phyloP scores from a whole-genome alignment of 2,888 invertebrate genomes.

The Macaria liturata region DNA sequence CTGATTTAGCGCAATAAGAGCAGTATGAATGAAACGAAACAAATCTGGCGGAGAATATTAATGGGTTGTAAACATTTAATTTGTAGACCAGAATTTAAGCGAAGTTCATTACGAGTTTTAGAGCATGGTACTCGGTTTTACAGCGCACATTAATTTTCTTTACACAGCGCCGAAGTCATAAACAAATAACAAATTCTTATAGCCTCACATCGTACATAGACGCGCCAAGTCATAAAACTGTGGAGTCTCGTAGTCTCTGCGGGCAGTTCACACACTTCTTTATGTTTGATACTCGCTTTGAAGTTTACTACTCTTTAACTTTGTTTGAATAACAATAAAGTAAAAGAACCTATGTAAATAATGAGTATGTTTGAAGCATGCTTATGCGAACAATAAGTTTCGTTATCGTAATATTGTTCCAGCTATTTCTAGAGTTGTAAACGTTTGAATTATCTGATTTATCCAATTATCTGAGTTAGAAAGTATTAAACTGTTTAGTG shows the following conservation, averaged over 20 bases:
- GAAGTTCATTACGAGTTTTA: neutral
- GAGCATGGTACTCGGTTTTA: constrained; percentile 11
- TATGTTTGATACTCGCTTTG: constrained; percentile 28
- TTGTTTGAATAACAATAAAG: constrained; percentile 14
- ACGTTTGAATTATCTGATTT: too few species aligned
- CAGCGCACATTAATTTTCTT: constrained; percentile 11
- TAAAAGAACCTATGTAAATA: neutral
- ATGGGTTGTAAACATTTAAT: too few species aligned
- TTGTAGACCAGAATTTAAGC: too few species aligned
- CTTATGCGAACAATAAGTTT: neutral
- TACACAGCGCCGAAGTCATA: constrained; percentile 12
- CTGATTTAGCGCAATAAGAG: neutral
- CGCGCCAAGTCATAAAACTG: constrained; percentile 26
- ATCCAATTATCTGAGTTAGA: too few species aligned
- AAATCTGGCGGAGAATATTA: too few species aligned
- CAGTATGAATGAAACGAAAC: neutral
- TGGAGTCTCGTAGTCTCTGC: constrained; percentile 17
- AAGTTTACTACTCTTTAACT: constrained; percentile 27
- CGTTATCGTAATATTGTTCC: neutral
- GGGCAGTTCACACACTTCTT: constrained; percentile 29
- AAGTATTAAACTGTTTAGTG: too few species aligned
- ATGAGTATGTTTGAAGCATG: constrained; percentile 1
- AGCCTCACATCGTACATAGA: constrained; percentile 11
- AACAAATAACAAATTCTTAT: constrained; percentile 20
- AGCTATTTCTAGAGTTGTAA: too few species aligned